Evolutionary conservation across 2,888 invertebrate species (phyloP), one percentile per base, ranked within the genome.

Genomic region (Drosophila neotestacea): DNA sequence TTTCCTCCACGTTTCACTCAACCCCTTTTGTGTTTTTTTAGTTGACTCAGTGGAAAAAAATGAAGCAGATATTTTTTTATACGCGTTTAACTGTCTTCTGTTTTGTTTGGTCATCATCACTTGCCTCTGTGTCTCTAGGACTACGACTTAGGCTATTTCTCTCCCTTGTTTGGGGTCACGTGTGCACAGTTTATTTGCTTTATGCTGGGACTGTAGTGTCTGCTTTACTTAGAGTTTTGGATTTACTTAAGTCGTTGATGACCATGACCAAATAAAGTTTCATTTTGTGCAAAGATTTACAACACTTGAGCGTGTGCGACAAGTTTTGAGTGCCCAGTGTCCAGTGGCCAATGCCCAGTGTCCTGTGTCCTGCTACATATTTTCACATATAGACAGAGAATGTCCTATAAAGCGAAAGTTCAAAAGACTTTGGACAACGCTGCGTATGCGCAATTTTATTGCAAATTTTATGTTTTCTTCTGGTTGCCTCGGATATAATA

Each of bases 181-280:
- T 88, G 86, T 83, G 75, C 70, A 66, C 77, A 84, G 79, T 84
- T 84, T 88, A 86, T 86, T 88, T 86, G 88, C 70, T 73, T 77
- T 79, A 84, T 79, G 79, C 77, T 42, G 28, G 28, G 65, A 70
- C 79, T 65, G 69, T 67, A 71, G 84, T 81, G 84, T 86, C 86
- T 86, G 85, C 77, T 85, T 88, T 84, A 84, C 84, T 86, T 86
- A 81, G 76, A 85, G 80, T 80, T 84, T 87, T 75, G 80, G 88
- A 86, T 86, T 88, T 88, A 88, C 84, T 86, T 79, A 84, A 86
- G 86, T 86, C 86, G 78, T 76, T 85, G 88, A 85, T 84, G 88
- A 84, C 85, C 85, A 84, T 85, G 88, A 88, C 85, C 88, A 85
- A 85, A 85, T 88, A 85, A 88, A 88, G 86, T 85, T 85, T 85